These are phyloP conservation scores for Oligia fasciuncula DNA, from an alignment of 2,888 invertebrate genomes.

Conservation along the genomic window DNA sequence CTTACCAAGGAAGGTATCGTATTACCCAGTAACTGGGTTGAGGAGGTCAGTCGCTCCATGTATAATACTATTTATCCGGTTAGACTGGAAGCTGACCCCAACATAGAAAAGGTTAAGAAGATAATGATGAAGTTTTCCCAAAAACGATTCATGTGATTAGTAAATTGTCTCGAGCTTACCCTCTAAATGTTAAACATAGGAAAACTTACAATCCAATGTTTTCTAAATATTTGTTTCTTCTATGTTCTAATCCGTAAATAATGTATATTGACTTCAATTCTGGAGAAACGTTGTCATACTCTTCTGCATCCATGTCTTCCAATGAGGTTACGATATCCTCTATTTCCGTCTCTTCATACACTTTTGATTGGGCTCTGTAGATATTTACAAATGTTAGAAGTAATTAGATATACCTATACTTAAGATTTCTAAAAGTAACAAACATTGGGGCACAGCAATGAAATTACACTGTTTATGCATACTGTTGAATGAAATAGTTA, in stretches of 20 bases:
- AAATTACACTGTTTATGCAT: background rate
- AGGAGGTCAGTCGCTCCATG: no score
- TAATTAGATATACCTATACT: background rate
- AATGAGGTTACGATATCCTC: constrained; percentile 74
- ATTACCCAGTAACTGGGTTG: no score
- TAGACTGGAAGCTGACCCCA: no score
- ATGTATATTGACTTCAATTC: constrained; percentile 82
- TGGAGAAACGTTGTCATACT: constrained; percentile 77
- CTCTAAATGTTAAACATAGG: background rate
- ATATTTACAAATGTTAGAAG: background rate
- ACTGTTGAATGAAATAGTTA: background rate
- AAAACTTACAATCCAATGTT: constrained; percentile 64
- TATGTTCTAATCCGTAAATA: constrained; percentile 77
- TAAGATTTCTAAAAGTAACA: background rate
- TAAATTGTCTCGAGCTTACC: background rate
- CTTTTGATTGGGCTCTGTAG: constrained; percentile 73
- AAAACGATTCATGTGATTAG: background rate
- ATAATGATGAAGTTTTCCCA: background rate
- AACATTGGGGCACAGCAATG: background rate
- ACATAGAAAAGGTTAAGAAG: no score
- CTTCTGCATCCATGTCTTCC: constrained; percentile 81
- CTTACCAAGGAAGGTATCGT: no score
- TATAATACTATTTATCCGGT: no score
- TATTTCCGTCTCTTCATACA: constrained; percentile 81
- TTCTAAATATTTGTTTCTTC: constrained; percentile 76